Conservation (phyloP, 2,888 invertebrate species). For the Tinea trinotella region DNA sequence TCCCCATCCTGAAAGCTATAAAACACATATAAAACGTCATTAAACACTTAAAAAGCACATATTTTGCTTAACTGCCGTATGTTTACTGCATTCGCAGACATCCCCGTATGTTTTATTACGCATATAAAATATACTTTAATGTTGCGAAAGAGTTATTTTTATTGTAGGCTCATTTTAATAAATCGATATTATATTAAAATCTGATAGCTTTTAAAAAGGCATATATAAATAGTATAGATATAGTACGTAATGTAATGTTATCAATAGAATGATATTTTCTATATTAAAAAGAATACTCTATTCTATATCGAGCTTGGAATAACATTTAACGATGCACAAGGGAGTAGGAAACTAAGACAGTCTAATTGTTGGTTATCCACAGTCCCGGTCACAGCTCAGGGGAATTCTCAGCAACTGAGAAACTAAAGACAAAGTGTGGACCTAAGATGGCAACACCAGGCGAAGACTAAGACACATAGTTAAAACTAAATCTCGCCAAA, state of each 20-base stretch:
- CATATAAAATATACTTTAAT: constrained; percentile 17
- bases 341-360: not conserved
- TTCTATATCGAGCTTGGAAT: not conserved
- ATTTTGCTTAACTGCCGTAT: constrained; percentile 18
- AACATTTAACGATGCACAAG: constrained; percentile 7
- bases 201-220: not conserved
- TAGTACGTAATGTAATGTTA: too few relatives aligned
- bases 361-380: constrained; percentile 13
- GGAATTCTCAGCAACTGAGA: constrained; percentile 8
- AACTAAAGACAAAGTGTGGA: not conserved
- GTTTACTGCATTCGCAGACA: constrained; percentile 16
- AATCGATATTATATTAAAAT: constrained; percentile 7
- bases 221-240: not conserved
- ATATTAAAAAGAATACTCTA: not conserved
- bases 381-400: constrained; percentile 5
- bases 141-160: constrained; percentile 11
- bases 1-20: constrained; percentile 5
- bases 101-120: constrained; percentile 16
- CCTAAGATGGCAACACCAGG: constrained; percentile 7
- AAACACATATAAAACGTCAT: constrained; percentile 16
- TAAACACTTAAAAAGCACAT: constrained; percentile 18
- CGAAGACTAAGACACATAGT: constrained; percentile 4
- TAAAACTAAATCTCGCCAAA: not conserved
- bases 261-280: not conserved
- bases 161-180: constrained; percentile 1